Conservation (phyloP, 35 echinoderm and acorn worm genomes). For the Ophiothrix spiculata region DNA sequence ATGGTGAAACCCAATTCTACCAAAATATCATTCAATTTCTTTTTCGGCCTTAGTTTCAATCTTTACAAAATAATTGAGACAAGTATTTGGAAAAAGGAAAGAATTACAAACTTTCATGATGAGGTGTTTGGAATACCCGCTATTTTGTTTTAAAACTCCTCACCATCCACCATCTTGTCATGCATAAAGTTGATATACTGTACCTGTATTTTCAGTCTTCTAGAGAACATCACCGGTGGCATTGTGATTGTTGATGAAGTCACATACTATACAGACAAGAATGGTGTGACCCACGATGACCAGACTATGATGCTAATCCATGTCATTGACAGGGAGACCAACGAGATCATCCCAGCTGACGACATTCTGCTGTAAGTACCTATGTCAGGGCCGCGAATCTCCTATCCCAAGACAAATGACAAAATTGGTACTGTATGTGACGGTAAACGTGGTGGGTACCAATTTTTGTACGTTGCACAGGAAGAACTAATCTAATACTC, state of each 20-base stretch:
- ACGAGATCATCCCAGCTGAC: slow-evolving; percentile 40
- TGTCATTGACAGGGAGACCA: slow-evolving; percentile 52
- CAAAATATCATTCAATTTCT: too few relatives aligned
- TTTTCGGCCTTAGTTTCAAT: too few relatives aligned
- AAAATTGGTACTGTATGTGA: too few relatives aligned
- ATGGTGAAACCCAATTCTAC: too few relatives aligned
- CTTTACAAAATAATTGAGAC: too few relatives aligned
- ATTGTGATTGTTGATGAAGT: slow-evolving; percentile 56
- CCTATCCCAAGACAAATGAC: too few relatives aligned
- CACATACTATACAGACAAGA: slow-evolving; percentile 44
- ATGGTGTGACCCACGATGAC: slow-evolving; percentile 17
- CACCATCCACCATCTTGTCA: not conserved
- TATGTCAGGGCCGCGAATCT: too few relatives aligned
- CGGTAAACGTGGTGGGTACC: too few relatives aligned
- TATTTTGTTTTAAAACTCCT: not conserved
- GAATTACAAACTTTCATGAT: not conserved
- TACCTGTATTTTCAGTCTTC: slow-evolving; percentile 20
- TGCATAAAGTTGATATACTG: too few relatives aligned
- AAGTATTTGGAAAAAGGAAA: too few relatives aligned
- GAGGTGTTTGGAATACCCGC: not conserved
- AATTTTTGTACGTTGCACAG: too few relatives aligned
- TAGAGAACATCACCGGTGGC: slow-evolving; percentile 67
- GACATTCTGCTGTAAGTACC: slow-evolving; percentile 42
- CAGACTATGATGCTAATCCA: slow-evolving; percentile 60
- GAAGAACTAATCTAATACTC: too few relatives aligned